Percentiles rank a stretch among this genome's conserved stretches.
These are phyloP conservation scores for Hycleus phaleratus DNA, from an alignment of 1,140 invertebrate genomes.

Conservation along the genomic window DNA sequence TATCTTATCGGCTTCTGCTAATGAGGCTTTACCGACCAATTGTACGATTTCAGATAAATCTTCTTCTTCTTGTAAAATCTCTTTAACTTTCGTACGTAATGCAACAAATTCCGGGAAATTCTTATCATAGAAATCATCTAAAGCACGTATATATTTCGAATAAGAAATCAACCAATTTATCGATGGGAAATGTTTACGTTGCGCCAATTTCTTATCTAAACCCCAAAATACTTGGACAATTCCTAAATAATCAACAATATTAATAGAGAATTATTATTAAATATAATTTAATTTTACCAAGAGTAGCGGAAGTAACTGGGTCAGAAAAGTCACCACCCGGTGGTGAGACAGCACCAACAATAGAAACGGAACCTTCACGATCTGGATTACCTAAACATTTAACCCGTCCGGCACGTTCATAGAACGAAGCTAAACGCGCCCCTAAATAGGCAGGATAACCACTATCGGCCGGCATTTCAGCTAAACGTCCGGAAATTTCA, in stretches of 20 bases:
- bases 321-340: conserved; percentile 99
- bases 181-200: conserved; percentile 99
- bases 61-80: conserved; percentile 97
- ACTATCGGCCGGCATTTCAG: conserved; percentile 99
- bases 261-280: not conserved
- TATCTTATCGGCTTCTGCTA: conserved; percentile 98
- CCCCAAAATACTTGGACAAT: conserved; percentile 99
- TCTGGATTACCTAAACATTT: conserved; percentile 98
- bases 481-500: conserved; percentile 98
- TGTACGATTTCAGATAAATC: conserved; percentile 99
- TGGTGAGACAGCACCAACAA: conserved; percentile 98
- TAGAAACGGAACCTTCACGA: conserved; percentile 95
- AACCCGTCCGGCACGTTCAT: conserved; percentile 96
- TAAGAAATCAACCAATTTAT: conserved; percentile 99
- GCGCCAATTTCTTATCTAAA: conserved; percentile 97
- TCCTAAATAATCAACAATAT: conserved; percentile 45
- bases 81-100: conserved; percentile 85
- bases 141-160: conserved; percentile 94
- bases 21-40: conserved; percentile 96
- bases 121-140: conserved; percentile 99
- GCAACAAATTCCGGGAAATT: conserved; percentile 99
- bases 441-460: conserved; percentile 99
- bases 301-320: conserved; percentile 97
- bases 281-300: conserved; percentile 40
- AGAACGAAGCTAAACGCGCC: conserved; percentile 96